Conservation (phyloP, 37 sponge, comb jelly and placozoan species). For the Petrosia ficiformis region DNA sequence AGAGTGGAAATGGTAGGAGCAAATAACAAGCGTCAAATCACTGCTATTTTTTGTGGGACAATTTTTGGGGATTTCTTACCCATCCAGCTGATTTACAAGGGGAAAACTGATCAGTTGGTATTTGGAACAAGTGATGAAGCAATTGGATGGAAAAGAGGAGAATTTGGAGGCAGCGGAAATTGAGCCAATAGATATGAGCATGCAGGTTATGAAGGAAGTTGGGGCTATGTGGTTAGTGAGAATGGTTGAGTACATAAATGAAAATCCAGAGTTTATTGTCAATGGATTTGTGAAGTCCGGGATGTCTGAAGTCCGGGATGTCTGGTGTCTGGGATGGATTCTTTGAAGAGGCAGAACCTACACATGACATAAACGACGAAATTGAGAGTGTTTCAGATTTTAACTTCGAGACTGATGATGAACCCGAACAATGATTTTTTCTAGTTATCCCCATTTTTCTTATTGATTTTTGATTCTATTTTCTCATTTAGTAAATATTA, state of each 20-base stretch:
- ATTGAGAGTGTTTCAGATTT: slow-evolving; percentile 3
- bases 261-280: slow-evolving; percentile 1
- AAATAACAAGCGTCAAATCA: slow-evolving; percentile 39
- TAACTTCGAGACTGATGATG: too few relatives aligned
- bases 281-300: slow-evolving; percentile 31
- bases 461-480: too few relatives aligned
- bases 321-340: not conserved
- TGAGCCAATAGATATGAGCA: slow-evolving; percentile 22
- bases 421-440: too few relatives aligned
- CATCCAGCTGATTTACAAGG: slow-evolving; percentile 49
- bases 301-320: slow-evolving; percentile 3
- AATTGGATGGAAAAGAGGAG: slow-evolving; percentile 10
- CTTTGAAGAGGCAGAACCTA: not conserved
- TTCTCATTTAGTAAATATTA: too few relatives aligned
- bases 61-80: slow-evolving; percentile 51
- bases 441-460: too few relatives aligned
- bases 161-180: not conserved
- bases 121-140: slow-evolving; percentile 25
- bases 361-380: not conserved
- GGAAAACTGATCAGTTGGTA: slow-evolving; percentile 57
- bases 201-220: slow-evolving; percentile 9
- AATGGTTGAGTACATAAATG: slow-evolving; percentile 22
- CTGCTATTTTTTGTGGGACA: slow-evolving; percentile 44
- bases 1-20: slow-evolving; percentile 54
- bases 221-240: slow-evolving; percentile 28